A percentile compares a stretch with the other conserved stretches of the same genome.
Conservation (phyloP, 2,888 invertebrate genomes). For the Tachina fera region DNA sequence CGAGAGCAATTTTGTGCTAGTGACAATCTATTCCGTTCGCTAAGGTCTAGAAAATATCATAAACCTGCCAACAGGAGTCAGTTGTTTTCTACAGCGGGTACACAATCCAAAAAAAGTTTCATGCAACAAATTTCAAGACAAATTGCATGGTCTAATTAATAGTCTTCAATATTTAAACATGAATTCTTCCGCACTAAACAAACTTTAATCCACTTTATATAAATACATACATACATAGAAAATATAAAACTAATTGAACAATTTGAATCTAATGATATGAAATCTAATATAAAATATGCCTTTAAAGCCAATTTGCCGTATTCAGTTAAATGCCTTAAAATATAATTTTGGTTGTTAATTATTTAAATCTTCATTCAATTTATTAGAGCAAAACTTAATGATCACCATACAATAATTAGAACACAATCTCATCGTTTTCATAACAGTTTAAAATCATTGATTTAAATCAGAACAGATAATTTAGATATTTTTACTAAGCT, state of each 20-base stretch:
- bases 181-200: background rate
- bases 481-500: slow-evolving; percentile 1
- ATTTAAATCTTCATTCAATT: slow-evolving; percentile 20
- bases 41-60: no score
- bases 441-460: background rate
- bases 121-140: no score
- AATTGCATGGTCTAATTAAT: no score
- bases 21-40: no score
- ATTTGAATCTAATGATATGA: background rate
- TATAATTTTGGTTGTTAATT: slow-evolving; percentile 44
- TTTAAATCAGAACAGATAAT: background rate
- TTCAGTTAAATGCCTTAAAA: slow-evolving; percentile 63
- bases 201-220: background rate
- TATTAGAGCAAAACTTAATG: background rate
- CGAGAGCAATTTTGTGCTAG: no score
- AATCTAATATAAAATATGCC: slow-evolving; percentile 44
- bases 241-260: background rate
- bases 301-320: slow-evolving; percentile 54
- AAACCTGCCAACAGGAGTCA: no score
- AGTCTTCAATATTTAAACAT: no score
- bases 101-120: no score
- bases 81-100: no score
- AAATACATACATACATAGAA: background rate
- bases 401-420: background rate
- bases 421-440: background rate